These are phyloP conservation scores for Malurus splendens DNA, from an alignment of 2,797 vertebrate genomes.

Conservation along the genomic window DNA sequence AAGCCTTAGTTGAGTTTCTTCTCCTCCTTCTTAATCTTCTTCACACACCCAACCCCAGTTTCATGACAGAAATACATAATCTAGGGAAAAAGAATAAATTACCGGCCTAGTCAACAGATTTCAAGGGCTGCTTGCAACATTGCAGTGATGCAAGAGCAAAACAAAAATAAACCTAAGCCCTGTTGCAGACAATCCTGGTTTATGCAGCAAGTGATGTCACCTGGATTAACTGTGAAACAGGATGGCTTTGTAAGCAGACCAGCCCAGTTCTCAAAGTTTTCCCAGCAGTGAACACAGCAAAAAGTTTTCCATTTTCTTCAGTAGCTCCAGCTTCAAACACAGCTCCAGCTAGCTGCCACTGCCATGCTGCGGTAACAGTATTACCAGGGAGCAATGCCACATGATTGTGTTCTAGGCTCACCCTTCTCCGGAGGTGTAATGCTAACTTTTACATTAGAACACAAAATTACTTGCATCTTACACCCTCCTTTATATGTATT, in stretches of 20 bases:
- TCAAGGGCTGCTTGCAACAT: neutral
- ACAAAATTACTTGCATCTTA: neutral
- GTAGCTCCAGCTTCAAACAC: neutral
- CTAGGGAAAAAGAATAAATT: neutral
- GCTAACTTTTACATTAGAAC: neutral
- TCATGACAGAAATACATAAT: neutral
- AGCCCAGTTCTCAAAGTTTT: neutral
- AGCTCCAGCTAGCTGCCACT: neutral
- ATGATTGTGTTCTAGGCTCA: neutral
- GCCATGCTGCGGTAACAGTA: rapidly evolving
- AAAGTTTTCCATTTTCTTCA: neutral
- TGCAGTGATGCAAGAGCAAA: neutral
- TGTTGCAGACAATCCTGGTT: neutral
- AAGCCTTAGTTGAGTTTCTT: neutral
- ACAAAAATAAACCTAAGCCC: neutral
- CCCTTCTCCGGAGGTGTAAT: rapidly evolving
- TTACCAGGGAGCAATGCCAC: neutral
- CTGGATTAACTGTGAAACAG: neutral
- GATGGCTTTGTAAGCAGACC: neutral
- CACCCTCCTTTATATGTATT: neutral
- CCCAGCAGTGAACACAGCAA: neutral
- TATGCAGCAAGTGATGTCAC: neutral
- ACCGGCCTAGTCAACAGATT: neutral
- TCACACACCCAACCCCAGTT: no score
- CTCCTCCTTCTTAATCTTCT: neutral